These are phyloP conservation scores for Esox niger DNA, from an alignment of 2,113 vertebrate genomes.

Conservation along the genomic window DNA sequence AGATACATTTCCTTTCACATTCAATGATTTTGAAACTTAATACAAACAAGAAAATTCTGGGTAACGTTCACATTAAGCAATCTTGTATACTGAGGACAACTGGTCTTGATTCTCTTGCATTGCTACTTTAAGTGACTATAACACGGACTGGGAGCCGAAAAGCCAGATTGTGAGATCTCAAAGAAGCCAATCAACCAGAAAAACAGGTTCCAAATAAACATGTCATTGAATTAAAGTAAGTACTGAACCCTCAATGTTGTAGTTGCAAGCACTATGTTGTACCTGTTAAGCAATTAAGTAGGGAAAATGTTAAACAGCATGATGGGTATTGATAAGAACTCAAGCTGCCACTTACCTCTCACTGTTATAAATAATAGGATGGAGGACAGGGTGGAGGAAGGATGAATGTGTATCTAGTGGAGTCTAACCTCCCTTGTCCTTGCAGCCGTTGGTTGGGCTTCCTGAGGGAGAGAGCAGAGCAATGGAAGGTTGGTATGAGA, in stretches of 20 bases:
- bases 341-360: conserved; percentile 26
- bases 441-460: conserved; percentile 14
- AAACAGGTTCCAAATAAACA: too few species aligned
- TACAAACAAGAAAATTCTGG: neutral
- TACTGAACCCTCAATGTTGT: too few species aligned
- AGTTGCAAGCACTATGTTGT: too few species aligned
- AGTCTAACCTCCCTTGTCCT: conserved; percentile 4
- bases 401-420: conserved; percentile 2
- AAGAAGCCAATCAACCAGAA: too few species aligned
- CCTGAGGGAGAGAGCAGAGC: conserved; percentile 38
- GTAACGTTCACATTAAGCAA: too few species aligned
- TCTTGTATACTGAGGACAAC: too few species aligned
- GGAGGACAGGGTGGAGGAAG: neutral
- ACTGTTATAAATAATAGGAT: neutral
- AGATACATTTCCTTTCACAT: neutral
- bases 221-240: too few species aligned
- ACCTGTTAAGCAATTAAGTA: conserved; percentile 36
- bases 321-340: conserved; percentile 38
- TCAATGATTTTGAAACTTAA: neutral
- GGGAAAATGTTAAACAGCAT: conserved; percentile 46
- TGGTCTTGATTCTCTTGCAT: too few species aligned
- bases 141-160: too few species aligned
- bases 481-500: conserved; percentile 42
- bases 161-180: too few species aligned
- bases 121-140: too few species aligned